These are phyloP conservation scores for Cyprinodon diabolis DNA, from an alignment of 2,797 vertebrate species.

Conservation along the genomic window DNA sequence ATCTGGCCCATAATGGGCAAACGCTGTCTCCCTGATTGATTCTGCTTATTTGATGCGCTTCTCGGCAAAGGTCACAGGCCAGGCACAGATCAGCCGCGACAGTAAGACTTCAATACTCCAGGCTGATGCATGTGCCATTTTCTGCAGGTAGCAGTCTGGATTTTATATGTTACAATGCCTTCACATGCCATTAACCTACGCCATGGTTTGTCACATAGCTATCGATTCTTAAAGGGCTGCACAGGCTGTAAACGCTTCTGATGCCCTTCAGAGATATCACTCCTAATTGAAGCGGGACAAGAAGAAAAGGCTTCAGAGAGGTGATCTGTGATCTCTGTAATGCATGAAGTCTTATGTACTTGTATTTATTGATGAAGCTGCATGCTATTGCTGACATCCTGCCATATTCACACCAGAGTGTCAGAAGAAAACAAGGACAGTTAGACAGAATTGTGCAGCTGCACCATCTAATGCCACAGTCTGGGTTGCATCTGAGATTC, in stretches of 20 bases:
- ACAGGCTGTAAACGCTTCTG: slow-evolving; percentile 63
- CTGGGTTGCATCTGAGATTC: slow-evolving; percentile 40
- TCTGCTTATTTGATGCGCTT: slow-evolving; percentile 63
- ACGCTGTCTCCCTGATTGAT: slow-evolving; percentile 64
- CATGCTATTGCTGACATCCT: slow-evolving; percentile 44
- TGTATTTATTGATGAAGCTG: slow-evolving; percentile 50
- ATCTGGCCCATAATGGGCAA: slow-evolving; percentile 62
- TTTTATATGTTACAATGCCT: slow-evolving; percentile 69
- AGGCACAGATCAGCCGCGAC: slow-evolving; percentile 49
- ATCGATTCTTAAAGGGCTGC: slow-evolving; percentile 73
- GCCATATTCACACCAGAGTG: slow-evolving; percentile 45
- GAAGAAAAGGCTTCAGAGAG: slow-evolving; percentile 40
- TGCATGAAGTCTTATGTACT: slow-evolving; percentile 28
- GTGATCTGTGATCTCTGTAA: slow-evolving; percentile 29
- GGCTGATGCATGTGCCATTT: slow-evolving; percentile 61
- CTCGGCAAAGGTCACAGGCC: slow-evolving; percentile 56
- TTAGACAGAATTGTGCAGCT: slow-evolving; percentile 51
- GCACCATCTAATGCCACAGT: slow-evolving; percentile 44
- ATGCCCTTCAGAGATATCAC: slow-evolving; percentile 72
- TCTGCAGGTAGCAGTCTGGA: slow-evolving; percentile 65
- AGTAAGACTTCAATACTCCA: slow-evolving; percentile 61
- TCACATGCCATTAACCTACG: slow-evolving; percentile 75
- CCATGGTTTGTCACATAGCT: slow-evolving; percentile 62
- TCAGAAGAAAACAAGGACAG: slow-evolving; percentile 51
- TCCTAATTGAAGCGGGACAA: slow-evolving; percentile 60